phyloP scores from a whole-genome alignment of 2,797 vertebrate genomes.

The Danio aesculapii region DNA sequence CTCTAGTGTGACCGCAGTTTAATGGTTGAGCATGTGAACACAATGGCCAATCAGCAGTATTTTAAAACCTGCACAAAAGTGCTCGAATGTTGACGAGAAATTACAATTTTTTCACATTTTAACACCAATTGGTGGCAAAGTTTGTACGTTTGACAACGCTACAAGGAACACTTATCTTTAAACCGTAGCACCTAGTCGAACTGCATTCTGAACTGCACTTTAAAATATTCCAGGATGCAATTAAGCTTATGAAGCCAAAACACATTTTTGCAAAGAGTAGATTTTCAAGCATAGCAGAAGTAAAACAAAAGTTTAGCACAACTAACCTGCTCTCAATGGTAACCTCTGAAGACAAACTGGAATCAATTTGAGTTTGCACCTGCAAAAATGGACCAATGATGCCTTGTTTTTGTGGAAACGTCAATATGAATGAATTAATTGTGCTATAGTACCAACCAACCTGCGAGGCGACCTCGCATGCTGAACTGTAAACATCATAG shows the following conservation, averaged over 20 bases:
- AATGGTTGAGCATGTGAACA: neutral
- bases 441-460: constrained; percentile 32
- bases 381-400: constrained; percentile 57
- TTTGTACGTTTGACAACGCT: no score
- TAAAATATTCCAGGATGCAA: neutral
- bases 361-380: constrained; percentile 61
- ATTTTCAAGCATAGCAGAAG: neutral
- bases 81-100: neutral
- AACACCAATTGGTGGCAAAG: no score
- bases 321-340: constrained; percentile 53
- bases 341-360: constrained; percentile 61
- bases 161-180: neutral
- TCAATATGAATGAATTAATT: neutral
- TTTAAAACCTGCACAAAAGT: neutral
- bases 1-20: neutral
- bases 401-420: neutral
- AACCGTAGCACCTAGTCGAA: neutral
- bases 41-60: neutral
- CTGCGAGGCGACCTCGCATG: constrained; percentile 68
- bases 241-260: no score
- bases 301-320: neutral
- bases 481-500: constrained; percentile 74
- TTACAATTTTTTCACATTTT: neutral
- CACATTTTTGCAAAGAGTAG: neutral
- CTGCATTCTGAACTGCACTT: neutral